These are phyloP conservation scores for Allochrocebus solatus DNA, from an alignment of 2,797 vertebrate species.

Conservation along the genomic window DNA sequence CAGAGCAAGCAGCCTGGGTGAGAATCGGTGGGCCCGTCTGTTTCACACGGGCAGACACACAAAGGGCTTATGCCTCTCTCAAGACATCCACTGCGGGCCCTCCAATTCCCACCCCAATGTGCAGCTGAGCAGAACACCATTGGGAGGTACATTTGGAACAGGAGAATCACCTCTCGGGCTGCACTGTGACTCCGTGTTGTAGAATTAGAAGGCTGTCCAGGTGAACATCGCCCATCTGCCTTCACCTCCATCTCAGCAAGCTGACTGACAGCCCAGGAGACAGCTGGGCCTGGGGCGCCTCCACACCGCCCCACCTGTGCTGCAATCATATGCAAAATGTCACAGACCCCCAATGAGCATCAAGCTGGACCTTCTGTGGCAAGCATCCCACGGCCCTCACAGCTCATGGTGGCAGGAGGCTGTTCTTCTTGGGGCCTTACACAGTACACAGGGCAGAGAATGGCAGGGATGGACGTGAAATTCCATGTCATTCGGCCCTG, in stretches of 20 bases:
- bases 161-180: neutral
- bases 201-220: conserved; percentile 34
- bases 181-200: neutral
- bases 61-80: neutral
- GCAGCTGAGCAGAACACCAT: neutral
- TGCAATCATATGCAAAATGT: conserved; percentile 56
- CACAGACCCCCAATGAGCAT: neutral
- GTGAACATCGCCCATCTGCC: conserved; percentile 53
- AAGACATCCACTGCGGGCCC: neutral
- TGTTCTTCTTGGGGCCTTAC: conserved; percentile 47
- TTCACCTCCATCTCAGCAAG: neutral
- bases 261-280: conserved; percentile 43
- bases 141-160: conserved; percentile 20
- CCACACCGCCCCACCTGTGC: conserved; percentile 25
- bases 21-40: neutral
- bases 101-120: neutral
- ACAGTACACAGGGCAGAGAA: neutral
- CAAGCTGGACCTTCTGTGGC: conserved; percentile 46
- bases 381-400: conserved; percentile 1
- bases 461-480: neutral
- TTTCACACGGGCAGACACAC: neutral
- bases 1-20: neutral
- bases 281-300: conserved; percentile 59
- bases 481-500: neutral
- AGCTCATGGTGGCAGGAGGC: conserved; percentile 16